Percentiles rank a stretch among this genome's conserved stretches.
Conservation (phyloP, 2,888 invertebrate species). For the Nebria salina region DNA sequence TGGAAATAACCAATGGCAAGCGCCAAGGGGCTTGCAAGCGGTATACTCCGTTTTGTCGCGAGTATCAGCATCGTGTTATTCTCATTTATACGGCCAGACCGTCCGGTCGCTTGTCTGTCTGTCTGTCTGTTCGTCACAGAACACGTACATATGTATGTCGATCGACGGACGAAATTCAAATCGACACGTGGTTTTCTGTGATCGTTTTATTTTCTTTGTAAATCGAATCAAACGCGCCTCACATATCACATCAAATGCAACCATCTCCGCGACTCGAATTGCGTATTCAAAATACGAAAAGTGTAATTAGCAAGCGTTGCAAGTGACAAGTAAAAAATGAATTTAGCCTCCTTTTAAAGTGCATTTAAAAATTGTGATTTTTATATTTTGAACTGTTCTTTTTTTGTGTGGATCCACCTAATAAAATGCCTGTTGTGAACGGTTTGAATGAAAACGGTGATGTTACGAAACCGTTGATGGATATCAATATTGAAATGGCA, state of each 20-base stretch:
- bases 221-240: neutral
- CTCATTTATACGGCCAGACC: too few species aligned
- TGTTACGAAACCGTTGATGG: constrained; percentile 33
- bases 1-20: neutral
- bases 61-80: too few species aligned
- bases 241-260: neutral
- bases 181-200: neutral
- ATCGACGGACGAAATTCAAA: neutral
- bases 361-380: neutral
- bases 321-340: constrained; percentile 31
- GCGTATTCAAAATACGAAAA: neutral
- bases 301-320: constrained; percentile 9
- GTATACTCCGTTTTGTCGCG: neutral
- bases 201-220: too few species aligned
- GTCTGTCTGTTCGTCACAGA: neutral
- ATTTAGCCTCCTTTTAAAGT: constrained; percentile 24
- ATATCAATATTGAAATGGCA: constrained; percentile 54
- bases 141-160: neutral
- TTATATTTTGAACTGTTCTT: constrained; percentile 14
- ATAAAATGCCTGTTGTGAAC: constrained; percentile 49
- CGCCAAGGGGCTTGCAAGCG: neutral
- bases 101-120: neutral
- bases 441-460: constrained; percentile 47
- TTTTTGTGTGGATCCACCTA: neutral
- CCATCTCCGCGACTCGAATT: neutral